Base-by-base conservation (phyloP, 2,888 invertebrate species). In the Napeogenes sylphis region DNA sequence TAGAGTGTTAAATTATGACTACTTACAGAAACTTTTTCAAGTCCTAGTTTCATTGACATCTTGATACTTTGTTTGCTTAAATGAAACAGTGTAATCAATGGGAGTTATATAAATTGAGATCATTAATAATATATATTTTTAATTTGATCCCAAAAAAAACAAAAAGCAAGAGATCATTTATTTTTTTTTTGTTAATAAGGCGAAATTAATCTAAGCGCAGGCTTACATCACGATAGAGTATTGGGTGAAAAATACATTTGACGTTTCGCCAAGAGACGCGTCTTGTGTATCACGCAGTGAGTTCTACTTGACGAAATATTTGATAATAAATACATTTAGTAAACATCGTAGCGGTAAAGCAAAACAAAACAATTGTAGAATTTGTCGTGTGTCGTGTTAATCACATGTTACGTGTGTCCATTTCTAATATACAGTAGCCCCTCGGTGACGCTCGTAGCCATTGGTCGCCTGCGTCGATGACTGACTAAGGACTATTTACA, bases 191-290 rank as follows among this genome's bases (percentile, higher is more conserved):
- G 90, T 90, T 90, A 90, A 88, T 90, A 82, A 84, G 84, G 86
- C 87, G 80, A 85, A 83, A 82, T 84, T 82, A 82, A 80, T 75
- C 78, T 78, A 75, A 85, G 87, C 80, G 80, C 87, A 88, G 85
- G 87, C 84, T 87, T 83, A 81, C 80, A 80, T 80, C 79, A 74
- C 75, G 79, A 81, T 77, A 88, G 90, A 90, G 90, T 89, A 89
- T 90, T 90, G 90, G 90, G 90, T 90, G 90, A 90, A 90, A 90
- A 90, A 87, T 90, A 90, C 90, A 87, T 88, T 80, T 83, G 84
- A 84, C 82, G 81, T 75, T 80, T 80, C 76, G 84, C 81, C 82
- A 76, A 77, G 77, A 73, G 79, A 82, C 84, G 82, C 80, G 80
- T 83, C 78, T 77, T 73, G 75, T 80, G 76, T 76, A 74, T 75